Percentiles rank a stretch among this genome's conserved stretches.
Evolutionary conservation across 2,797 vertebrate species (phyloP).

Genomic region (Tympanoctomys barrerae): DNA sequence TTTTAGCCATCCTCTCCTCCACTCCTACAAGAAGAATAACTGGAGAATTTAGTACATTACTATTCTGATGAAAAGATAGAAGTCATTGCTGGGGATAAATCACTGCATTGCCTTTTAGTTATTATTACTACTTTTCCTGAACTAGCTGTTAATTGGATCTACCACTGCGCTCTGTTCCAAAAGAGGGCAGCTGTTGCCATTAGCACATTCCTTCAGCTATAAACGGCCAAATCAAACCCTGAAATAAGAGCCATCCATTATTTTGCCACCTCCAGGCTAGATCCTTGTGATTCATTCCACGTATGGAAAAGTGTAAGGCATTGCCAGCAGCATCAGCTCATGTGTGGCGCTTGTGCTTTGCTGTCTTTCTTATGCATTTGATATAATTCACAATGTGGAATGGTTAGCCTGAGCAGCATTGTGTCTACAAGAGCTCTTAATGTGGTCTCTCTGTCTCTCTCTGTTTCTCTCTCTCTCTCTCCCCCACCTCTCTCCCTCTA

Average conservation of each 20-base stretch:
- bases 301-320: background rate
- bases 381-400: background rate
- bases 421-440: background rate
- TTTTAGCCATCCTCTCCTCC: background rate
- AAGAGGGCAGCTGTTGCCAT: conserved; percentile 18
- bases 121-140: conserved; percentile 33
- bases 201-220: conserved; percentile 51
- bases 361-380: background rate
- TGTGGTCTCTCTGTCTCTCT: background rate
- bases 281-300: background rate
- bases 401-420: background rate
- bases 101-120: conserved; percentile 4
- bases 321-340: background rate
- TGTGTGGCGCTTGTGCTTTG: background rate
- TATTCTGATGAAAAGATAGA: conserved; percentile 26
- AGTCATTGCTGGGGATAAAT: conserved; percentile 5
- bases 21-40: background rate
- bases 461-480: background rate
- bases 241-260: conserved; percentile 39
- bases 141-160: conserved; percentile 41
- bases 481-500: background rate
- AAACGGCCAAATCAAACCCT: background rate
- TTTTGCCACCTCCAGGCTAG: conserved; percentile 40
- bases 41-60: background rate
- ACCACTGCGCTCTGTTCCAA: background rate